Percentiles rank a stretch among this genome's conserved stretches.
Conservation (phyloP, 2,113 vertebrate species). For the Trematomus loennbergii region DNA sequence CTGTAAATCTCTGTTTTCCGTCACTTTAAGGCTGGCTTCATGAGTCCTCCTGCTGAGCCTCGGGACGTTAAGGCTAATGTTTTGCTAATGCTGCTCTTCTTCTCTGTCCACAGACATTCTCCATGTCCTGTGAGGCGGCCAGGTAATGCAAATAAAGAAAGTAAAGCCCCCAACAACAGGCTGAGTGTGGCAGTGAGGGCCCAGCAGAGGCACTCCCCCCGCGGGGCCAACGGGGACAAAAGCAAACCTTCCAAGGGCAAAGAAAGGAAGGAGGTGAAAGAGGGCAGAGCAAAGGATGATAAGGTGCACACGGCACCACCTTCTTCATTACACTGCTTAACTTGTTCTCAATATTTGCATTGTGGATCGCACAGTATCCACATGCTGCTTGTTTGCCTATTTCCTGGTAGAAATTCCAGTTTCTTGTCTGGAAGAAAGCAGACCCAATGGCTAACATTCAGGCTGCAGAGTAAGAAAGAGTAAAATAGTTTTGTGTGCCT, state of each 20-base stretch:
- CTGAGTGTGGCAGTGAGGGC: slow-evolving; percentile 83
- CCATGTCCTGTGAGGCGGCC: slow-evolving; percentile 83
- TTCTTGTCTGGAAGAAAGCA: neutral
- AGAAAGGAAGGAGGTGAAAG: slow-evolving; percentile 93
- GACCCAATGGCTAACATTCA: neutral
- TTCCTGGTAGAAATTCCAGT: slow-evolving; percentile 49
- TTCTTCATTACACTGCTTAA: neutral
- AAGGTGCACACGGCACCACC: slow-evolving; percentile 83
- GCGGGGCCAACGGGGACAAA: slow-evolving; percentile 86
- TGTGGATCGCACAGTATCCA: slow-evolving; percentile 42
- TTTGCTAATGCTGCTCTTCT: no score
- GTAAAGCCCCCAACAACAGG: slow-evolving; percentile 88
- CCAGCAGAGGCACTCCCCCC: slow-evolving; percentile 86
- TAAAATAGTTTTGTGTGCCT: slow-evolving; percentile 16
- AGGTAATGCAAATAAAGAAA: slow-evolving; percentile 86
- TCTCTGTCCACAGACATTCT: slow-evolving; percentile 54
- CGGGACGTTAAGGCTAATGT: neutral
- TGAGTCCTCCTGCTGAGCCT: no score
- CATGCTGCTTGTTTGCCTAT: slow-evolving; percentile 21
- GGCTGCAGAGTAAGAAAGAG: neutral
- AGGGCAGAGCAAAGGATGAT: slow-evolving; percentile 91
- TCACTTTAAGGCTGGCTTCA: neutral
- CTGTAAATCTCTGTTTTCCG: slow-evolving; percentile 10
- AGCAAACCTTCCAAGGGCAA: slow-evolving; percentile 86
- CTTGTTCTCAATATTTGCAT: slow-evolving; percentile 24